phyloP scores from a whole-genome alignment of 2,113 vertebrate species.

The zebrafish (Danio rerio) region DNA sequence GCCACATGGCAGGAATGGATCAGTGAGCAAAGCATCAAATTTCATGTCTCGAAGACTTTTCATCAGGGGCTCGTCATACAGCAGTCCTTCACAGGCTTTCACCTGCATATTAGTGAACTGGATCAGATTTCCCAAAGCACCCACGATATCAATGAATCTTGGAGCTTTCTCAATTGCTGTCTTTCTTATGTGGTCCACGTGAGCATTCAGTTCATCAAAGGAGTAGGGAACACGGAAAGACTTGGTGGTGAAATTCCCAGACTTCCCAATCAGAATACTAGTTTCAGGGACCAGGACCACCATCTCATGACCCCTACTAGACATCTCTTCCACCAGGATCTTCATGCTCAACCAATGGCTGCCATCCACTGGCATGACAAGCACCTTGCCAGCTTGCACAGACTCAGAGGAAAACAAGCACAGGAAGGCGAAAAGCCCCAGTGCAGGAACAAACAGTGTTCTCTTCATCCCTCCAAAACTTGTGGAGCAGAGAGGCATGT shows the following conservation, averaged over 20 bases:
- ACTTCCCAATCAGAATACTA: constrained; percentile 65
- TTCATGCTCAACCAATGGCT: constrained; percentile 90
- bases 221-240: constrained; percentile 69
- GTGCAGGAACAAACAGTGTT: constrained; percentile 53
- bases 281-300: constrained; percentile 78
- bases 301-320: constrained; percentile 76
- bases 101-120: constrained; percentile 65
- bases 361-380: constrained; percentile 82
- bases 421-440: constrained; percentile 66
- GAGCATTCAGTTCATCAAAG: constrained; percentile 61
- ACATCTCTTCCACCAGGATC: constrained; percentile 78
- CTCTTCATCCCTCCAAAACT: constrained; percentile 59
- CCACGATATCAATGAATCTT: constrained; percentile 22
- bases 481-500: not conserved
- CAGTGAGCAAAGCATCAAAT: constrained; percentile 81
- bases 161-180: not conserved
- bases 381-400: constrained; percentile 72
- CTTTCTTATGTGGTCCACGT: not conserved
- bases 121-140: constrained; percentile 56
- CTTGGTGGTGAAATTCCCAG: constrained; percentile 63
- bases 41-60: constrained; percentile 65
- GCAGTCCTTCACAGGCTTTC: constrained; percentile 68
- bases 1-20: constrained; percentile 84
- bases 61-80: constrained; percentile 75
- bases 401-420: constrained; percentile 59